These are phyloP conservation scores for Agrilus cyanescens DNA, from an alignment of 2,888 invertebrate genomes.

Conservation along the genomic window DNA sequence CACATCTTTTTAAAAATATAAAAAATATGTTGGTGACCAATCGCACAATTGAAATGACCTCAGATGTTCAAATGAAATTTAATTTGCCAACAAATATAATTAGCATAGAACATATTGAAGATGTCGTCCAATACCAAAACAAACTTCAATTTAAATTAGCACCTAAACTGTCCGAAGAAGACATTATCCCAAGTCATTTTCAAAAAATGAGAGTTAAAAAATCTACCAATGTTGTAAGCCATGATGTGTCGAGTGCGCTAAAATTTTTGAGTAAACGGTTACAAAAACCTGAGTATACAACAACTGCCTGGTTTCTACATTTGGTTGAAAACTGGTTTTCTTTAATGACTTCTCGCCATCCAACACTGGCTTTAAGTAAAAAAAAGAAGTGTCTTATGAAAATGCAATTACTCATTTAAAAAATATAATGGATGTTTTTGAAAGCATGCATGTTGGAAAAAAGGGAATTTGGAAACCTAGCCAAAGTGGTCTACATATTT, in stretches of 20 bases:
- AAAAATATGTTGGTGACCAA: background rate
- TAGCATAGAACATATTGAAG: background rate
- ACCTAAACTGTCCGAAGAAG: slow-evolving; percentile 1
- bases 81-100: slow-evolving; percentile 6
- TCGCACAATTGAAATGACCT: background rate
- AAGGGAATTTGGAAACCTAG: background rate
- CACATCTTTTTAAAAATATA: slow-evolving; percentile 12
- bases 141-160: background rate
- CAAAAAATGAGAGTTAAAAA: slow-evolving; percentile 7
- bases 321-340: slow-evolving; percentile 6
- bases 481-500: background rate
- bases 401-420: background rate
- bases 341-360: slow-evolving; percentile 6
- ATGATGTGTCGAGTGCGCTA: slow-evolving; percentile 2
- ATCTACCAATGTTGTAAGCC: slow-evolving; percentile 7
- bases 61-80: slow-evolving; percentile 1
- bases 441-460: background rate
- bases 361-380: background rate
- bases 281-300: slow-evolving; percentile 1
- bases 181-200: slow-evolving; percentile 2
- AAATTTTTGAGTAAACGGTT: slow-evolving; percentile 4
- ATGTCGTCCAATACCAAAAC: background rate
- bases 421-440: background rate
- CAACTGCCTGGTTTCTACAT: background rate
- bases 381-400: background rate